Conservation (phyloP, 2,797 vertebrate species). For the Pantherophis vulpinus region DNA sequence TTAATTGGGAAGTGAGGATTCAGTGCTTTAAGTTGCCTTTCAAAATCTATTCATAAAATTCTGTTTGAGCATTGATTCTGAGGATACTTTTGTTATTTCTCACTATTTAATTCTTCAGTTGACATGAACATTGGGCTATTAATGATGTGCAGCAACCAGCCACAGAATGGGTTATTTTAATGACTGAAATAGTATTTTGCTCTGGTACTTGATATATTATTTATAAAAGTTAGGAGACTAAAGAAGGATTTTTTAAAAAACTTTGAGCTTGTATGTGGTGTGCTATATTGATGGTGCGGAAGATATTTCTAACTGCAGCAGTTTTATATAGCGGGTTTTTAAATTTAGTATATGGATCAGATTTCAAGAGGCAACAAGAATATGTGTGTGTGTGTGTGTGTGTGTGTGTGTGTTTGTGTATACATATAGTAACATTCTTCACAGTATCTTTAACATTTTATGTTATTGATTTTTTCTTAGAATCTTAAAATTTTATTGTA, state of each 20-base stretch:
- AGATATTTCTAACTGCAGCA: background rate
- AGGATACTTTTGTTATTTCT: background rate
- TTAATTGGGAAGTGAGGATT: background rate
- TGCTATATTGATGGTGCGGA: background rate
- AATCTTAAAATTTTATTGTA: background rate
- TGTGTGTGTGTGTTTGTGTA: too few species aligned
- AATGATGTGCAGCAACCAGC: background rate
- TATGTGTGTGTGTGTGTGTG: too few species aligned
- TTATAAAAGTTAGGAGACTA: constrained; percentile 17
- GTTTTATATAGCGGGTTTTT: constrained; percentile 2
- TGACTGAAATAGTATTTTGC: constrained; percentile 25
- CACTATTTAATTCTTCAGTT: background rate
- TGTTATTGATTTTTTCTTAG: background rate
- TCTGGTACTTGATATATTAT: constrained; percentile 30
- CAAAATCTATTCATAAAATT: background rate
- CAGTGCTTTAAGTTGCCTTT: background rate
- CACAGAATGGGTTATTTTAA: background rate
- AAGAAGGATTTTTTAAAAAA: background rate
- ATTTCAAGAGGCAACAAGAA: background rate
- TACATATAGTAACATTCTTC: background rate
- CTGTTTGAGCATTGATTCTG: background rate
- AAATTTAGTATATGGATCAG: background rate
- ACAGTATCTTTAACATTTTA: background rate
- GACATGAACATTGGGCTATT: background rate
- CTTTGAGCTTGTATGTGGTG: background rate